phyloP scores from a whole-genome alignment of 1,140 invertebrate genomes.

The Ceratosolen solmsi region DNA sequence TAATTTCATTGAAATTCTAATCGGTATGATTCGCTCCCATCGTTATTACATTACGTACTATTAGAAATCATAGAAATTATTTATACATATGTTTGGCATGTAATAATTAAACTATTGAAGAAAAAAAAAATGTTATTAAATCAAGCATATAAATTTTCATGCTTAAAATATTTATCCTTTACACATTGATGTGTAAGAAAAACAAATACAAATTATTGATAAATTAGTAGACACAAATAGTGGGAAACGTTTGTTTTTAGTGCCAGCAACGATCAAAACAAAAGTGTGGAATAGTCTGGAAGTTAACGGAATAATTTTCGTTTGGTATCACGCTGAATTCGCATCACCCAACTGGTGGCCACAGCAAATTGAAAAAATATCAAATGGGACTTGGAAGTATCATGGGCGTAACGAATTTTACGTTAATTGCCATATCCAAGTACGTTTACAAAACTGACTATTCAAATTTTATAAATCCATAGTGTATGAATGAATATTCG shows the following conservation, averaged over 20 bases:
- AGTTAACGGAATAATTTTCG: conserved; percentile 82
- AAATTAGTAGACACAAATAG: no score
- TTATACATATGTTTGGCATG: conserved; percentile 42
- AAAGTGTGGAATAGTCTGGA: conserved; percentile 81
- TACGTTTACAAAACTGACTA: conserved; percentile 58
- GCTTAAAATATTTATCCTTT: no score
- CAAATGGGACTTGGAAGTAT: conserved; percentile 77
- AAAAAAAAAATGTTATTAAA: no score
- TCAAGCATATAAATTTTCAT: no score
- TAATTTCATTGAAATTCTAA: no score
- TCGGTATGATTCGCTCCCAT: no score
- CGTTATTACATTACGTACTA: no score
- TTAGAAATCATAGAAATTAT: no score
- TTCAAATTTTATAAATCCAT: background rate
- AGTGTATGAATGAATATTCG: no score
- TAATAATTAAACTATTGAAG: no score
- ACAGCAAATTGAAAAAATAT: conserved; percentile 75
- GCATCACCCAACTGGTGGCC: conserved; percentile 82
- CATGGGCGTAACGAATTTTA: conserved; percentile 85
- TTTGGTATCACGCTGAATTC: conserved; percentile 88
- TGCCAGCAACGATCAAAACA: conserved; percentile 77
- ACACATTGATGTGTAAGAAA: no score
- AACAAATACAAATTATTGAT: no score
- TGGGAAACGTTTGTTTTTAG: conserved; percentile 73
- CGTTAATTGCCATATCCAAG: conserved; percentile 83